phyloP scores from a whole-genome alignment of 2,888 invertebrate species.

The Halocaridina rubra region DNA sequence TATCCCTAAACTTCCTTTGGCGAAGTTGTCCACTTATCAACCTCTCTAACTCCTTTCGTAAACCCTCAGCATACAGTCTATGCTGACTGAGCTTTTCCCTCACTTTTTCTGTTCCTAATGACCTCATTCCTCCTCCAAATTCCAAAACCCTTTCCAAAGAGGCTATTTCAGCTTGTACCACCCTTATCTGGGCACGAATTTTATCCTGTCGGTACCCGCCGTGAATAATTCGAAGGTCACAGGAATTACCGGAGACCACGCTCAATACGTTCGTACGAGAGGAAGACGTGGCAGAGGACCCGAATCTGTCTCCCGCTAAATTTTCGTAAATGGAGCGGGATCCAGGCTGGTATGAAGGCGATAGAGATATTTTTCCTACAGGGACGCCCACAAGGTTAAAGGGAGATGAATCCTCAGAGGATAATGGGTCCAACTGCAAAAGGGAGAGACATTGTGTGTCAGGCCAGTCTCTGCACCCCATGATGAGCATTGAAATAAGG shows the following conservation, averaged over 20 bases:
- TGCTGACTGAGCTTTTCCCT: conserved; percentile 22
- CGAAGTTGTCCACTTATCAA: conserved; percentile 61
- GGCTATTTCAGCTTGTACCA: conserved; percentile 51
- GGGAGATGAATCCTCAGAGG: conserved; percentile 55
- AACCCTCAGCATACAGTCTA: background rate
- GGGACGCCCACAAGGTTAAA: conserved; percentile 36
- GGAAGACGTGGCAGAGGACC: conserved; percentile 41
- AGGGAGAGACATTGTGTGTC: conserved; percentile 55
- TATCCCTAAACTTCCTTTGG: conserved; percentile 61
- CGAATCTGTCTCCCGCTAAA: conserved; percentile 15
- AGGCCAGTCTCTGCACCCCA: conserved; percentile 45
- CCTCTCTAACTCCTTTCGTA: conserved; percentile 59
- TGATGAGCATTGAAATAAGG: background rate
- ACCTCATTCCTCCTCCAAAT: conserved; percentile 31
- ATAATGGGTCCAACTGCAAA: conserved; percentile 60
- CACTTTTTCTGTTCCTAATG: conserved; percentile 25
- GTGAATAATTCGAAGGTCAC: background rate
- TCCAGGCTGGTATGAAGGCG: conserved; percentile 36
- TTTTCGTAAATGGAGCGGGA: conserved; percentile 36
- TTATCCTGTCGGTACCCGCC: conserved; percentile 58
- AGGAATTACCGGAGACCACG: conserved; percentile 22
- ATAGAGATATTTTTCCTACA: conserved; percentile 43
- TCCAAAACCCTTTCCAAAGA: conserved; percentile 49
- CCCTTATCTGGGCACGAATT: conserved; percentile 48
- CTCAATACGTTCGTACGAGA: conserved; percentile 29